A percentile compares a stretch with the other conserved stretches of the same genome.
Evolutionary conservation across 2,113 vertebrate species (phyloP).

Genomic region (Daboia siamensis): DNA sequence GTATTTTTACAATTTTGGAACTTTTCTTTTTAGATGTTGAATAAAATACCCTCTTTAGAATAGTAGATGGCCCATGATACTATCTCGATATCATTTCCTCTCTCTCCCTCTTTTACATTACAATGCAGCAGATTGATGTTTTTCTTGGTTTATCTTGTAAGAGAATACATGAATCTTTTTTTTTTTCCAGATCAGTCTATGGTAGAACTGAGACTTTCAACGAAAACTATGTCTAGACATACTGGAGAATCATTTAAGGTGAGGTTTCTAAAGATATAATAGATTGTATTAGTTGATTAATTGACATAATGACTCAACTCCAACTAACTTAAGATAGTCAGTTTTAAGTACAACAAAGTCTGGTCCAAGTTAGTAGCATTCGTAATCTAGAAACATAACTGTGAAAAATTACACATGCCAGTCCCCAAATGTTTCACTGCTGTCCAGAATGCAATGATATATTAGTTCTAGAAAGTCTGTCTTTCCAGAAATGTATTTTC

Average conservation of each 20-base stretch:
- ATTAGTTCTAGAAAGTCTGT: not conserved
- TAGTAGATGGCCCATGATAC: not conserved
- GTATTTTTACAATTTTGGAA: not conserved
- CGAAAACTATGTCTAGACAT: constrained; percentile 69
- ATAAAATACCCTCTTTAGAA: not conserved
- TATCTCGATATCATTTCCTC: not conserved
- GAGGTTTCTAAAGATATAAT: constrained; percentile 33
- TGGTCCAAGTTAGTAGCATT: not conserved
- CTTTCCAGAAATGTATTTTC: not conserved
- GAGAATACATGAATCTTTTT: constrained; percentile 9
- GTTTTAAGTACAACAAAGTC: not conserved
- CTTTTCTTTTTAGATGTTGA: not conserved
- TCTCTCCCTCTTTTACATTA: not conserved
- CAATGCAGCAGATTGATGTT: not conserved
- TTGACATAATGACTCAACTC: not conserved
- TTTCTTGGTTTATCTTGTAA: accelerated
- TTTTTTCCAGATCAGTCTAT: constrained; percentile 66
- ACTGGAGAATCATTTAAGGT: constrained; percentile 83
- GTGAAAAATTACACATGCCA: constrained; percentile 10
- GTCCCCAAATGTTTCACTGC: not conserved
- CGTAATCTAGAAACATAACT: not conserved
- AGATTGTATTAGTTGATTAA: not conserved
- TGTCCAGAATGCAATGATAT: not conserved
- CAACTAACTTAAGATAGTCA: not conserved
- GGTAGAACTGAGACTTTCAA: constrained; percentile 65